Evolutionary conservation across 2,888 invertebrate genomes (phyloP).

Genomic region (Acleris cristana): DNA sequence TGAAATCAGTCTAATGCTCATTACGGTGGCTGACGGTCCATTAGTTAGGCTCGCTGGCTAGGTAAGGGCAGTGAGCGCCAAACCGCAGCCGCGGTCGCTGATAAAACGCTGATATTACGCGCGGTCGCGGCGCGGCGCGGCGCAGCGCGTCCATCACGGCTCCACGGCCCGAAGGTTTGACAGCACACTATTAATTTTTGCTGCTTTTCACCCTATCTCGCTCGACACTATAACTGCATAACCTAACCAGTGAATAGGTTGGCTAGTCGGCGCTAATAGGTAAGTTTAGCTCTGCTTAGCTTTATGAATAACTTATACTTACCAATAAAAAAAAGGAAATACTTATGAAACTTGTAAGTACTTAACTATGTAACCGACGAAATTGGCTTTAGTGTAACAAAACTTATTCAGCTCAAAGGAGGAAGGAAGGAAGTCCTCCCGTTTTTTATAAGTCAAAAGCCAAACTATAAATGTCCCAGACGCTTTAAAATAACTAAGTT

Average conservation of each 20-base stretch:
- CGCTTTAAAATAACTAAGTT: too few relatives aligned
- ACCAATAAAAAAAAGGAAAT: too few relatives aligned
- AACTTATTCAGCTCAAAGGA: too few relatives aligned
- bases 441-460: too few relatives aligned
- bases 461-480: too few relatives aligned
- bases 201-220: slow-evolving; percentile 15
- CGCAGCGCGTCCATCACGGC: slow-evolving; percentile 64
- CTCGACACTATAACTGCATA: not conserved
- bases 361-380: too few relatives aligned
- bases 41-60: slow-evolving; percentile 29
- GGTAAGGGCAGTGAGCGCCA: slow-evolving; percentile 42
- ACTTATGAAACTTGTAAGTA: too few relatives aligned
- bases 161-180: slow-evolving; percentile 42
- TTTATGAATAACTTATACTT: too few relatives aligned
- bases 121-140: slow-evolving; percentile 58
- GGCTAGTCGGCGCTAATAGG: too few relatives aligned
- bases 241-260: not conserved
- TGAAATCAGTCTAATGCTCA: slow-evolving; percentile 21
- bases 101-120: slow-evolving; percentile 79
- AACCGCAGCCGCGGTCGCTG: slow-evolving; percentile 58
- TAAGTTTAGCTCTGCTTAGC: too few relatives aligned
- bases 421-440: too few relatives aligned
- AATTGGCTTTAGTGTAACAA: too few relatives aligned
- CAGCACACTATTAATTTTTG: slow-evolving; percentile 35
- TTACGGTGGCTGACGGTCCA: slow-evolving; percentile 24